These are phyloP conservation scores for Lutjanus erythropterus DNA, from an alignment of 2,113 vertebrate species.

Conservation along the genomic window DNA sequence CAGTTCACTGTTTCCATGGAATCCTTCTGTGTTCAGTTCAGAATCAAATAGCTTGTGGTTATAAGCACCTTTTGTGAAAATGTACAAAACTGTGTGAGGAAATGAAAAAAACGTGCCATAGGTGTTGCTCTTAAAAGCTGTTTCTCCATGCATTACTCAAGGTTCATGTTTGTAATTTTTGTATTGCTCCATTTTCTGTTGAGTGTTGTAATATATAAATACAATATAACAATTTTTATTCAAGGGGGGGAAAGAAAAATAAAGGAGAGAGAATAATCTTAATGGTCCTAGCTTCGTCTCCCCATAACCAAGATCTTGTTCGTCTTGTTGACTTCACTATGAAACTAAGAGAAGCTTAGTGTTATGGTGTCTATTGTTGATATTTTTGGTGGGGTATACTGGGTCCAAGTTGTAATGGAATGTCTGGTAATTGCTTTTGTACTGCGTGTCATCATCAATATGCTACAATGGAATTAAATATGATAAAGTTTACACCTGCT, in stretches of 20 bases:
- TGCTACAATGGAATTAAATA: slow-evolving; percentile 88
- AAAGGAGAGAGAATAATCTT: slow-evolving; percentile 39
- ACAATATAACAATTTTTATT: slow-evolving; percentile 70
- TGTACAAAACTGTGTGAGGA: slow-evolving; percentile 28
- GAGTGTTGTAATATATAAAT: slow-evolving; percentile 76
- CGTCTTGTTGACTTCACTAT: slow-evolving; percentile 44
- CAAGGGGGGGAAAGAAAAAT: slow-evolving; percentile 17
- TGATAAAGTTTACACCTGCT: slow-evolving; percentile 78
- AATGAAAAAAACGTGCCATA: slow-evolving; percentile 57
- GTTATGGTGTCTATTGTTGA: slow-evolving; percentile 25
- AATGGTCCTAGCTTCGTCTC: slow-evolving; percentile 49
- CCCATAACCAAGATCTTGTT: slow-evolving; percentile 9
- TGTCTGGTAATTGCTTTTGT: slow-evolving; percentile 83
- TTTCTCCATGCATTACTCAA: slow-evolving; percentile 41
- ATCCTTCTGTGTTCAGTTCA: not conserved
- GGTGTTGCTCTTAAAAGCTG: slow-evolving; percentile 36
- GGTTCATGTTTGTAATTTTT: slow-evolving; percentile 47
- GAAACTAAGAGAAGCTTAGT: slow-evolving; percentile 39
- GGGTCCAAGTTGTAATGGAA: slow-evolving; percentile 74
- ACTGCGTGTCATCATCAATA: slow-evolving; percentile 86
- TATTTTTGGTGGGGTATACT: slow-evolving; percentile 58
- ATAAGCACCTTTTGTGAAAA: slow-evolving; percentile 68
- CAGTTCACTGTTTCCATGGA: slow-evolving; percentile 19
- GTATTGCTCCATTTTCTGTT: slow-evolving; percentile 46
- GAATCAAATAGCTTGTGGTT: slow-evolving; percentile 24